Evolutionary conservation across 2,888 invertebrate species (phyloP).

Genomic region (Diadegma fenestrale): DNA sequence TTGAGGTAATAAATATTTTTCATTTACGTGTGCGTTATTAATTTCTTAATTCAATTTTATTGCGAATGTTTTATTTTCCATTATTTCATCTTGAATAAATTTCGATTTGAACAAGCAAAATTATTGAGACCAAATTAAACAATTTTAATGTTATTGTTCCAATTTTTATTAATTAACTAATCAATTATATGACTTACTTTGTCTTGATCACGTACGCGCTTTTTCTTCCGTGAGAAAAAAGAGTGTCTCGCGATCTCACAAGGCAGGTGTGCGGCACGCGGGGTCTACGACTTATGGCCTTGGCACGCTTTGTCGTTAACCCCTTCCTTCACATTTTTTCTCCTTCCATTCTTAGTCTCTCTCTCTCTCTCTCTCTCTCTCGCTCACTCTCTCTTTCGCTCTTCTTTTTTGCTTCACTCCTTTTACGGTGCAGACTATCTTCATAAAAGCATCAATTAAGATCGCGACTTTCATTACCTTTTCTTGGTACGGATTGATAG

Average conservation of each 20-base stretch:
- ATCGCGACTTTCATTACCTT: not conserved
- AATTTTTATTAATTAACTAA: not conserved
- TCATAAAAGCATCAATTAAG: not conserved
- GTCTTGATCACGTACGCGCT: not conserved
- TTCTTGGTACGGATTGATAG: not conserved
- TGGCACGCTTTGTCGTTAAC: conserved; percentile 76
- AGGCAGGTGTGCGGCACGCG: conserved; percentile 45
- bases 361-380: not conserved
- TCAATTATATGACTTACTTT: not conserved
- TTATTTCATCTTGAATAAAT: no score
- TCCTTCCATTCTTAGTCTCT: not conserved
- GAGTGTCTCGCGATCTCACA: conserved; percentile 30
- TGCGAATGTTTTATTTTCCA: no score
- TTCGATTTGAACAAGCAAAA: no score
- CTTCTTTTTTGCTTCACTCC: not conserved
- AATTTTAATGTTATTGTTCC: not conserved
- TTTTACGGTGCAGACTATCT: not conserved
- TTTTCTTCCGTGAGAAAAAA: conserved; percentile 50
- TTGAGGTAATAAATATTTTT: no score
- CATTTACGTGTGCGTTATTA: no score
- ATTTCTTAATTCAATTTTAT: no score
- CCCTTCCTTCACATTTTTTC: conserved; percentile 40
- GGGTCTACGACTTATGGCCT: conserved; percentile 72
- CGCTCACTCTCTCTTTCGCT: not conserved
- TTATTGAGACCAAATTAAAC: not conserved